Evolutionary conservation across 2,888 invertebrate genomes (phyloP), one percentile per base, ranked within the genome.

Genomic region (Tinea trinotella): DNA sequence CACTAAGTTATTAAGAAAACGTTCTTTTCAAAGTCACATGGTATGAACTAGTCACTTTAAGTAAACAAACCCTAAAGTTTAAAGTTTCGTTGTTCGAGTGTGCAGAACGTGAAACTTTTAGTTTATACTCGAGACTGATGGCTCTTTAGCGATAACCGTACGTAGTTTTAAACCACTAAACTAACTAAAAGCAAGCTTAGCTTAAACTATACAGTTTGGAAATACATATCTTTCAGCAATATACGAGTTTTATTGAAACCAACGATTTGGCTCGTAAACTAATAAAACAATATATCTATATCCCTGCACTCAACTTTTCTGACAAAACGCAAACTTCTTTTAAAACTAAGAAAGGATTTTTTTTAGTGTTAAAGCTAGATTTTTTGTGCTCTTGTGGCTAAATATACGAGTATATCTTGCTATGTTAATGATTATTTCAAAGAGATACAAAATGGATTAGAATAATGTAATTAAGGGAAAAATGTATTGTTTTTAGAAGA

Each of bases 11-110:
- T 57, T 55, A 63, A 67, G 74, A 70, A 70, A 72, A 74, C 62
- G 69, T 67, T 66, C 67, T 73, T 72, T 68, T 68, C 67, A 70
- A 74, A 76, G 75, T 72, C 70, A 69, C 66, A 64, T 67, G 71
- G 72, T 74, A 62, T 65, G 70, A 75, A 75, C 72, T 71, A 67
- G 68, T 67, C 67, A 67, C 66, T 65, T 73, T 72, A 71, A 75
- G 74, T 72, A 74, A 76, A 74, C 75, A 75, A 74, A 71, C 68
- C 67, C 66, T 65, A 64, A 76, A 74, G 68, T 68, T 76, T 70
- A 59, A 59, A 57, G 60, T 50, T 50, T 50, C 24, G 48, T 18
- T 48, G 15, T 48, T 65, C 72, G 12, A 13, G 15, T 12, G 24
- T 13, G 65, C 65, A 73, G 13, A 13, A 13, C 50, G 50, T 13